A percentile compares a stretch with the other conserved stretches of the same genome.
These are phyloP conservation scores for Oxystoma pomonae DNA, from an alignment of 2,888 invertebrate genomes.

Conservation along the genomic window DNA sequence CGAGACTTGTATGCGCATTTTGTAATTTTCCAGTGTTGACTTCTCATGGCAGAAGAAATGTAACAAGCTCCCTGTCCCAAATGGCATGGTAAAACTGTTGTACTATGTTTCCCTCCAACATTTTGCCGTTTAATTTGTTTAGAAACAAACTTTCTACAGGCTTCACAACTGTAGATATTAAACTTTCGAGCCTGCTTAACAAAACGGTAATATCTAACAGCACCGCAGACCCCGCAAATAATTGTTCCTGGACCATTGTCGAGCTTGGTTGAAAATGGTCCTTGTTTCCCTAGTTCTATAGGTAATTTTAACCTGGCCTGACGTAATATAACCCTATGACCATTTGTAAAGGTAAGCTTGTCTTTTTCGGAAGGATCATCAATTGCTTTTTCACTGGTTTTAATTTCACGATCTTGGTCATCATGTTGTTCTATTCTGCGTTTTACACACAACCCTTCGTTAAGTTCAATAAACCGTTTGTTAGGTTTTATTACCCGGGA, in stretches of 20 bases:
- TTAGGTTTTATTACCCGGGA: constrained; percentile 86
- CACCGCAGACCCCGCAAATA: constrained; percentile 76
- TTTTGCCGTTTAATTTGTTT: constrained; percentile 71
- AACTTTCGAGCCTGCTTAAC: constrained; percentile 78
- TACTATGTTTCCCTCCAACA: constrained; percentile 53
- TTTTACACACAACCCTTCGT: constrained; percentile 41
- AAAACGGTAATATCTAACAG: constrained; percentile 70
- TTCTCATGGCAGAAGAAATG: constrained; percentile 66
- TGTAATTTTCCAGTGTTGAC: constrained; percentile 65
- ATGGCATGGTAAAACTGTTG: constrained; percentile 60
- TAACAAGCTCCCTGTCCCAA: constrained; percentile 70
- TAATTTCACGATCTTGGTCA: constrained; percentile 20
- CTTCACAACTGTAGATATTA: constrained; percentile 80
- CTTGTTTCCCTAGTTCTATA: constrained; percentile 54
- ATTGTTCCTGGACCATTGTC: constrained; percentile 55
- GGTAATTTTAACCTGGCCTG: constrained; percentile 46
- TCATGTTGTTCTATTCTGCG: constrained; percentile 34
- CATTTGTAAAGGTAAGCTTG: constrained; percentile 50
- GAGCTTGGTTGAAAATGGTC: constrained; percentile 59
- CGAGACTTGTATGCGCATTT: constrained; percentile 67
- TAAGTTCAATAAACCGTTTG: constrained; percentile 65
- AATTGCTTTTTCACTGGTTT: constrained; percentile 7
- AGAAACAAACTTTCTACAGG: constrained; percentile 82
- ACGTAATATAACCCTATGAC: constrained; percentile 62
- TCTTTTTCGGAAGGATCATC: constrained; percentile 29